Percentiles rank a stretch among this genome's conserved stretches.
Evolutionary conservation across 2,888 invertebrate genomes (phyloP).

Genomic region (Blera fallax): DNA sequence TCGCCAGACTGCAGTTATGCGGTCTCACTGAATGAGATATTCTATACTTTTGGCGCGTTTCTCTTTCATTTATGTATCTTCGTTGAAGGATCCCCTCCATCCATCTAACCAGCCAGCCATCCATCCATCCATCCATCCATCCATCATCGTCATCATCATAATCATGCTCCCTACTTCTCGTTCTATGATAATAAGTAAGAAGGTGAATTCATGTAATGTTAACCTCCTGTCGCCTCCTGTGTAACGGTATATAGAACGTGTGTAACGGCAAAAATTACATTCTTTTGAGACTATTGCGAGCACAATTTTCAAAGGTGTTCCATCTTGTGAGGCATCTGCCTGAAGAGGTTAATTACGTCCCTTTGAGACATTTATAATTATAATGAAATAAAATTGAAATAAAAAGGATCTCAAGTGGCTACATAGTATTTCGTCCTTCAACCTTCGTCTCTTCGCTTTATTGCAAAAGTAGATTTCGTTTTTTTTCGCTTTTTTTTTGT

Average conservation of each 20-base stretch:
- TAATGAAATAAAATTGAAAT: slow-evolving; percentile 73
- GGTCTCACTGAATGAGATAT: not conserved
- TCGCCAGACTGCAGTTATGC: not conserved
- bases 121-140: not conserved
- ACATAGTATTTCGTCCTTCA: slow-evolving; percentile 69
- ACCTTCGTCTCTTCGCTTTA: slow-evolving; percentile 51
- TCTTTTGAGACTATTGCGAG: slow-evolving; percentile 36
- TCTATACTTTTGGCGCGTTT: not conserved
- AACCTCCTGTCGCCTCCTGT: slow-evolving; percentile 47
- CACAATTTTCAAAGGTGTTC: slow-evolving; percentile 68
- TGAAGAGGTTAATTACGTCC: slow-evolving; percentile 72
- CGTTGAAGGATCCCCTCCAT: slow-evolving; percentile 32
- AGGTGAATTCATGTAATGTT: slow-evolving; percentile 26
- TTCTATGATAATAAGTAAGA: not conserved
- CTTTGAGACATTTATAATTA: slow-evolving; percentile 73
- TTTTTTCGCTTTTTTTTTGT: slow-evolving; percentile 14
- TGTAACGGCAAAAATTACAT: slow-evolving; percentile 22
- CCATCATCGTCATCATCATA: not conserved
- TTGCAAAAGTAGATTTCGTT: not conserved
- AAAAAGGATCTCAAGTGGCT: slow-evolving; percentile 71
- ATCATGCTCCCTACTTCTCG: not conserved
- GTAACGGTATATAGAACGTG: slow-evolving; percentile 9
- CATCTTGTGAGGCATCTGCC: slow-evolving; percentile 65
- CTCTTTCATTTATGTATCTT: slow-evolving; percentile 28
- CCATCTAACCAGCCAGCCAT: not conserved